A percentile compares a stretch with the other conserved stretches of the same genome.
phyloP scores from a whole-genome alignment of 2,113 vertebrate species.

The Ceuthmochares aereus region DNA sequence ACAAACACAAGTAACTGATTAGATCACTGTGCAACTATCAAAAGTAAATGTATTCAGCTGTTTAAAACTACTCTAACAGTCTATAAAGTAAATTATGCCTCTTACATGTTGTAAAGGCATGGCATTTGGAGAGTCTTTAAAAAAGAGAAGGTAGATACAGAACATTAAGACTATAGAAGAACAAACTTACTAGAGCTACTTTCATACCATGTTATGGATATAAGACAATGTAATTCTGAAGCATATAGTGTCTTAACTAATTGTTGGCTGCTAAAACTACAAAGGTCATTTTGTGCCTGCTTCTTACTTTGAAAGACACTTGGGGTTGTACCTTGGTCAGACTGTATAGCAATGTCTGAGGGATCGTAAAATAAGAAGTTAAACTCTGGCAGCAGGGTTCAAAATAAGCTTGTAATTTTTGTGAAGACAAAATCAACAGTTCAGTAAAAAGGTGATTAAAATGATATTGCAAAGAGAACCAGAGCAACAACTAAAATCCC shows the following conservation, averaged over 20 bases:
- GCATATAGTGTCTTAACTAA: neutral
- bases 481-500: neutral
- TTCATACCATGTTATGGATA: neutral
- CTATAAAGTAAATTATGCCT: conserved; percentile 8
- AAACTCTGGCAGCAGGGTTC: neutral
- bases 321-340: neutral
- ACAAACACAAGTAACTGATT: conserved; percentile 32
- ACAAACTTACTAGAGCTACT: neutral
- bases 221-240: neutral
- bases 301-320: neutral
- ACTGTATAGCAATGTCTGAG: neutral
- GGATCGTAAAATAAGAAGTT: neutral
- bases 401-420: neutral
- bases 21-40: neutral
- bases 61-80: neutral
- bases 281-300: neutral
- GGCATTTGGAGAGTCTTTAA: neutral
- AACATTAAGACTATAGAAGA: neutral
- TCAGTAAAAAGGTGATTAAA: neutral
- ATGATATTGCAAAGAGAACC: neutral
- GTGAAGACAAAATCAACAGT: neutral
- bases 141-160: neutral
- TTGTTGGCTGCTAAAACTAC: neutral
- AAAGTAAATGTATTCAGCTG: conserved; percentile 28
- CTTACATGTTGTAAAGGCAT: neutral